Conservation (phyloP, 1,140 invertebrate genomes). For the Steinernema feltiae region DNA sequence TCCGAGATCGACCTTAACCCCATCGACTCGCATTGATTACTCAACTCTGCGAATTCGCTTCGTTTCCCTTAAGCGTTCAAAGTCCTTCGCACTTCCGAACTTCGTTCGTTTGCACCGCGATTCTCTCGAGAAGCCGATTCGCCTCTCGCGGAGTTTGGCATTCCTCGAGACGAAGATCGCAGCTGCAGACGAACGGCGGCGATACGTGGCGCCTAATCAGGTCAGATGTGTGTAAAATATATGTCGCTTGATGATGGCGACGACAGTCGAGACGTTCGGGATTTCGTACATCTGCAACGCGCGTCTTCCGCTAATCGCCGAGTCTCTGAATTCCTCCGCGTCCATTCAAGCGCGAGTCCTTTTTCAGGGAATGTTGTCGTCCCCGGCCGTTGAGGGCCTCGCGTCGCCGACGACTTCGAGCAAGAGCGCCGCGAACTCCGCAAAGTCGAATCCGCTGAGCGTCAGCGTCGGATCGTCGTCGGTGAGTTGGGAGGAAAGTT, state of each 20-base stretch:
- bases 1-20: not conserved
- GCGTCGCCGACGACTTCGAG: not conserved
- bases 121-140: no score
- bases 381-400: not conserved
- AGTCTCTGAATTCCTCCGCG: no score
- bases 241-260: not conserved
- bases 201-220: conserved; percentile 12
- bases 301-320: no score
- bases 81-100: not conserved
- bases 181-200: not conserved
- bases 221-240: not conserved
- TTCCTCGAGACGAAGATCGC: not conserved
- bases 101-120: no score
- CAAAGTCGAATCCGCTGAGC: not conserved
- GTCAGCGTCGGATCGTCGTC: conserved; percentile 5
- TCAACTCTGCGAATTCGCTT: not conserved
- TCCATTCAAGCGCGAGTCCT: not conserved
- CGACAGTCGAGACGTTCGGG: not conserved
- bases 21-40: not conserved
- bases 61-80: not conserved
- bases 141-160: not conserved
- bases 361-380: not conserved
- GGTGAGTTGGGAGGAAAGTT: not conserved
- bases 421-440: not conserved
- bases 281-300: not conserved